Percentiles rank a stretch among this genome's conserved stretches.
Evolutionary conservation across 1,140 invertebrate species (phyloP).

Genomic region (Drusus annulatus): DNA sequence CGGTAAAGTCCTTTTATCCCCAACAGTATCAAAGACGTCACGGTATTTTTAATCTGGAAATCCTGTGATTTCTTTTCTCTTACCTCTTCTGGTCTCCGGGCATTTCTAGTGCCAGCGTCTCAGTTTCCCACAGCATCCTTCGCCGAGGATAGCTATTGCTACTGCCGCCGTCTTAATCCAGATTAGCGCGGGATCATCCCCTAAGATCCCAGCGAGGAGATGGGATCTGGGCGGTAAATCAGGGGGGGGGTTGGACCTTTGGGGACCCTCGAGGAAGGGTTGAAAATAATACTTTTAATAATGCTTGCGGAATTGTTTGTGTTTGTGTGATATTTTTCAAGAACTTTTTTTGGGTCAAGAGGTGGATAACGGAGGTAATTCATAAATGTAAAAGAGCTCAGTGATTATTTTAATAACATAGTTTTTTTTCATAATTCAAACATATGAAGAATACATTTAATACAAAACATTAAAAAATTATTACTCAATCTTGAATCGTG

Average conservation of each 20-base stretch:
- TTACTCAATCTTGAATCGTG: too few relatives aligned
- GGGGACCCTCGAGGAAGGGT: slow-evolving; percentile 22
- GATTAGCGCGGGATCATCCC: slow-evolving; percentile 33
- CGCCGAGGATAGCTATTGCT: background rate
- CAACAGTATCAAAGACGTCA: too few relatives aligned
- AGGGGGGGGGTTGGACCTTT: background rate
- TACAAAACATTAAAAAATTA: too few relatives aligned
- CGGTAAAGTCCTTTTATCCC: too few relatives aligned
- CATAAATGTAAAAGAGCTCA: too few relatives aligned
- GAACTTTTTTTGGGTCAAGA: background rate
- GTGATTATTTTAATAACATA: too few relatives aligned
- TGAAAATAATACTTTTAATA: background rate
- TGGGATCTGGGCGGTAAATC: slow-evolving; percentile 37
- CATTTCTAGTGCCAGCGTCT: background rate
- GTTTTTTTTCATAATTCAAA: too few relatives aligned
- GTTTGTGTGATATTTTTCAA: slow-evolving; percentile 1
- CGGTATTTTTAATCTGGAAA: background rate
- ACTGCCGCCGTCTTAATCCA: slow-evolving; percentile 33
- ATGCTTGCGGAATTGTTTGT: background rate
- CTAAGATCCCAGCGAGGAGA: slow-evolving; percentile 20
- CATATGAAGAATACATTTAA: too few relatives aligned
- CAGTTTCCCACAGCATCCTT: background rate
- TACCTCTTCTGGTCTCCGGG: background rate
- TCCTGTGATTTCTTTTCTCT: background rate
- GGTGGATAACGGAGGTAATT: background rate